These are phyloP conservation scores for Butastur rufipennis DNA, from an alignment of 2,113 vertebrate genomes.

Conservation along the genomic window DNA sequence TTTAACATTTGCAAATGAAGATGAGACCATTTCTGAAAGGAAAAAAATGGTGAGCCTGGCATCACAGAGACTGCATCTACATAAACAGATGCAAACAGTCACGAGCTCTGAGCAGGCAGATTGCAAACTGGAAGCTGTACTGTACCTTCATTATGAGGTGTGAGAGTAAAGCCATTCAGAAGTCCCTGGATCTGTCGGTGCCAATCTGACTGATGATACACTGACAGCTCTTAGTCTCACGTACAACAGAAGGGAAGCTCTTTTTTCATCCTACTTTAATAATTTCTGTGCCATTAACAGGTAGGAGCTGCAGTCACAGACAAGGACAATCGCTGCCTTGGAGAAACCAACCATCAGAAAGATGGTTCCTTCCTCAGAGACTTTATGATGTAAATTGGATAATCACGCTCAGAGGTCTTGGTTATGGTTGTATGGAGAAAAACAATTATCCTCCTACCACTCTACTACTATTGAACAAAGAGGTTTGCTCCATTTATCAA, in stretches of 20 bases:
- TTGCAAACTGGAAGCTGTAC: background rate
- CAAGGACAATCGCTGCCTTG: background rate
- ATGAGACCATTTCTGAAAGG: background rate
- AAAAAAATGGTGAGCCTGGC: background rate
- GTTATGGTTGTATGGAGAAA: background rate
- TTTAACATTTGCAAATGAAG: background rate
- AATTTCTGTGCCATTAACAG: background rate
- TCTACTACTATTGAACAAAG: background rate
- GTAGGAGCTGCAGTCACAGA: background rate
- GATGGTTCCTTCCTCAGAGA: background rate
- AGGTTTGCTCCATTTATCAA: background rate
- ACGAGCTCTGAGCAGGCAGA: background rate
- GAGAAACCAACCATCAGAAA: background rate
- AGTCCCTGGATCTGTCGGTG: background rate
- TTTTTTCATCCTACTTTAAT: background rate
- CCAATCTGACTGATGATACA: background rate
- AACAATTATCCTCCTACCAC: background rate
- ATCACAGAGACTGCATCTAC: background rate
- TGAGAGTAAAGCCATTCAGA: background rate
- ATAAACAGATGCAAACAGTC: background rate
- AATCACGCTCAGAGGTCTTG: background rate
- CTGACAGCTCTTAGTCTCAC: background rate
- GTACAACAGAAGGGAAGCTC: background rate
- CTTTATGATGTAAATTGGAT: background rate
- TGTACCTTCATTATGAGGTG: background rate